Base-by-base conservation (phyloP, 2,888 invertebrate genomes). In the Punctoribates punctum region DNA sequence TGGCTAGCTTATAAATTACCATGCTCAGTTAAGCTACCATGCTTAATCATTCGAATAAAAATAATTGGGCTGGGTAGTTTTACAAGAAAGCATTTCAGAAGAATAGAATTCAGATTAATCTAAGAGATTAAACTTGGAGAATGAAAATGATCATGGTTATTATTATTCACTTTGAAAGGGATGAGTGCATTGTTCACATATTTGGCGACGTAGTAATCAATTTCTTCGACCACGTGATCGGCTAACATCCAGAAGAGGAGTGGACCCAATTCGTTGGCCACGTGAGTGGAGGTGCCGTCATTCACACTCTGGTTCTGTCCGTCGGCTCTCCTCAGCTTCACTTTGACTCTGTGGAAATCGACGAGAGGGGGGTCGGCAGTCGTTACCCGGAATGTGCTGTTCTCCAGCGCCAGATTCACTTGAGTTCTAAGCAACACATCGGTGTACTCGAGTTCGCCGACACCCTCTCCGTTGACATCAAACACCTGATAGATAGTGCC, bases 281-380 rank as follows among this genome's bases (percentile, higher is more conserved):
- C 27, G 15, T 48, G 42, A 60, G 77, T 76, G 9, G 48, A 13
- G 8, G 60, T 74, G 29, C 74, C 76, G 9, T 67, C 57, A 8
- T 15, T 54, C 3, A 65, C 15, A 25, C 70, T 15, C 15, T 70
- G 20, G 9, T 13, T 13, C n/a, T 38, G 20, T 8, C 78, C 77
- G 13, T 78, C 79, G 38, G 73, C 75, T 42, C 77, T 77, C 5
- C 60, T 60, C 62, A 80, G 78, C 38, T 75, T 78, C 25, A 81
- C 78, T 48, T 77, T 78, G 6, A 80, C 79, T 3, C 77, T 75
- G 5, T 77, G 74, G 51, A 80, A 81, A 54, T 81, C 81, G 15
- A 81, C 80, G 29, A 79, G 79, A 13, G 81, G 81, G 67, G 80
- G 80, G 72, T 81, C 81, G 51, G 80, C 80, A 13, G 78, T 76